phyloP scores from a whole-genome alignment of 2,113 vertebrate species.

The Castor canadensis region DNA sequence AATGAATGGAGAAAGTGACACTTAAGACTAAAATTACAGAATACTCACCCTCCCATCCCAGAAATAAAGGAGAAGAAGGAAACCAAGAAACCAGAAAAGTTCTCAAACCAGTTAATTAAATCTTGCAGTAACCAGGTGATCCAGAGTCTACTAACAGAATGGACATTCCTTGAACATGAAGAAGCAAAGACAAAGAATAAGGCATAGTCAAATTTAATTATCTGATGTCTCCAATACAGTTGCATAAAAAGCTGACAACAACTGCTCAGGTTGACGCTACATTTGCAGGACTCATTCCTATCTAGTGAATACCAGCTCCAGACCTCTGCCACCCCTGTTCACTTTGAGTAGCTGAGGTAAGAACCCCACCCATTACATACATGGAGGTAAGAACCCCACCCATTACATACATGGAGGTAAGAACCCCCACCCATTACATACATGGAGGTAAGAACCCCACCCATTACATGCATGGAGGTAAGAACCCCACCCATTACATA shows the following conservation, averaged over 20 bases:
- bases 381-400: too few relatives aligned
- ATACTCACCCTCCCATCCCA: too few relatives aligned
- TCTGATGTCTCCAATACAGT: background rate
- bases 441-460: too few relatives aligned
- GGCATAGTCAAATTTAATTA: background rate
- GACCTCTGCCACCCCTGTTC: too few relatives aligned
- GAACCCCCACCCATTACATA: too few relatives aligned
- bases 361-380: too few relatives aligned
- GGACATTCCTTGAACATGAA: background rate
- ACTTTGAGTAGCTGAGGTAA: background rate
- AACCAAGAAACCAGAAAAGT: too few relatives aligned
- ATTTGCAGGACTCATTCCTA: background rate
- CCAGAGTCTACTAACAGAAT: background rate
- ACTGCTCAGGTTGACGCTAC: background rate
- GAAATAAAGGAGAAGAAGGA: background rate
- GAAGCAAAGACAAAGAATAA: background rate
- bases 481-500: too few relatives aligned
- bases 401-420: too few relatives aligned
- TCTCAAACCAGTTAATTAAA: background rate
- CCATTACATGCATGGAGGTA: too few relatives aligned
- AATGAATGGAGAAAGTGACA: background rate
- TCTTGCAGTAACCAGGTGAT: background rate
- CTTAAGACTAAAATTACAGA: background rate
- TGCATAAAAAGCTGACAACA: background rate
- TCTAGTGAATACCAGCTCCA: background rate